These are phyloP conservation scores for Chiloscyllium punctatum DNA, from an alignment of 2,797 vertebrate genomes.

Conservation along the genomic window DNA sequence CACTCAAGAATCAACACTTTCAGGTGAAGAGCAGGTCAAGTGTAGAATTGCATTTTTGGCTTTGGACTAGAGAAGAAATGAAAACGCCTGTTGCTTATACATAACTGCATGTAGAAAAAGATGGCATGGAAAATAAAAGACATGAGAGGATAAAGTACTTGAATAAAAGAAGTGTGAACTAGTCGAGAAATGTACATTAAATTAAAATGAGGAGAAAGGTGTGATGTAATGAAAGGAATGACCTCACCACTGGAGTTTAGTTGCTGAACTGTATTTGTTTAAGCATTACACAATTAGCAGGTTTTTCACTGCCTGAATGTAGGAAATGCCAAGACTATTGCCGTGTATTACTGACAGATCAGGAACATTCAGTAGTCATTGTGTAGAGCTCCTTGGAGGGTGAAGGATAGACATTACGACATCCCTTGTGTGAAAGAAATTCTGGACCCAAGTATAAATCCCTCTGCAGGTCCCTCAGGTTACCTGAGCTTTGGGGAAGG, in stretches of 20 bases:
- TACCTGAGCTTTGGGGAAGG: constrained; percentile 18
- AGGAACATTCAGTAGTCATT: background rate
- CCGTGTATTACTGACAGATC: constrained; percentile 13
- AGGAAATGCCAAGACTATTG: constrained; percentile 31
- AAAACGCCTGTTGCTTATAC: background rate
- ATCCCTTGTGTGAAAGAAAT: constrained; percentile 19
- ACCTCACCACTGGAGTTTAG: constrained; percentile 32
- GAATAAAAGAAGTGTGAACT: background rate
- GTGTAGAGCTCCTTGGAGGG: background rate
- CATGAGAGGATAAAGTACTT: background rate
- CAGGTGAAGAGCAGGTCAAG: background rate
- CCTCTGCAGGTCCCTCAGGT: background rate
- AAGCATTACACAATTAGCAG: constrained; percentile 32
- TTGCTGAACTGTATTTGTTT: constrained; percentile 19
- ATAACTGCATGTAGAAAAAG: background rate
- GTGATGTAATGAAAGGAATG: constrained; percentile 35
- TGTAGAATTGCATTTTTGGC: no score
- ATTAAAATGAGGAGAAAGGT: constrained; percentile 14
- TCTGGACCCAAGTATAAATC: background rate
- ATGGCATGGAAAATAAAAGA: background rate
- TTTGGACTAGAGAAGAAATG: background rate
- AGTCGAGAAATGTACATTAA: background rate
- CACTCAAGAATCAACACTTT: no score
- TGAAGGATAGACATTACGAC: constrained; percentile 23
- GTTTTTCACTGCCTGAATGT: constrained; percentile 33